Conservation (phyloP, 1,140 invertebrate species). For the Cotesia chilonis region DNA sequence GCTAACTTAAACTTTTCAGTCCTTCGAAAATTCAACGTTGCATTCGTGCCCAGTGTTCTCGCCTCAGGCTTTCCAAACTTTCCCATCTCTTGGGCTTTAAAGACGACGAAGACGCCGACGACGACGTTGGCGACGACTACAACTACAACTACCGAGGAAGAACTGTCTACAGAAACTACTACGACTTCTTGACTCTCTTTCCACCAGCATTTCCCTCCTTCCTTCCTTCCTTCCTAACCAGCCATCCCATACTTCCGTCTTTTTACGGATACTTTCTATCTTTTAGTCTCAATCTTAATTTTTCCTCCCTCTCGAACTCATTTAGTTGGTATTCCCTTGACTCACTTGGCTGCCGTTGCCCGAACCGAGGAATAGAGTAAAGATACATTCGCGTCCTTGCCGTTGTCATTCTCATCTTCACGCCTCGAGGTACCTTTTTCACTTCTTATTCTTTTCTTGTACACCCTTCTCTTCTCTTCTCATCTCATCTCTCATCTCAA, state of each 20-base stretch:
- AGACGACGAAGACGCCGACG: constrained; percentile 22
- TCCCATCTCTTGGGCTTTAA: constrained; percentile 36
- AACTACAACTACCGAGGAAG: constrained; percentile 26
- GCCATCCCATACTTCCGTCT: neutral
- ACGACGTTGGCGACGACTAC: constrained; percentile 5
- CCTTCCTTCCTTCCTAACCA: constrained; percentile 7
- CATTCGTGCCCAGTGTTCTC: neutral
- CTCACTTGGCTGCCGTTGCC: constrained; percentile 8
- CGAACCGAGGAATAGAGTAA: neutral
- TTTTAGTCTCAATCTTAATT: neutral
- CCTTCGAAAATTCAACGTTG: constrained; percentile 33
- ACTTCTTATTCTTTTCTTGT: neutral
- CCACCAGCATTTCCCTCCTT: constrained; percentile 2
- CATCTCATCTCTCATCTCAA: neutral
- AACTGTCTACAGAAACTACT: constrained; percentile 11
- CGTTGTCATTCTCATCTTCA: constrained; percentile 28
- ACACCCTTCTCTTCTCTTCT: neutral
- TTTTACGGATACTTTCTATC: constrained; percentile 13
- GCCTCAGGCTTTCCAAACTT: constrained; percentile 35
- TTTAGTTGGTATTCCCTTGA: constrained; percentile 34
- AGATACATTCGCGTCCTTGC: too few species aligned
- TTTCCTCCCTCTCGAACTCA: constrained; percentile 12
- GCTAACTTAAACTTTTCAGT: constrained; percentile 34
- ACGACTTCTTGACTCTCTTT: constrained; percentile 24
- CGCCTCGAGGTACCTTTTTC: constrained; percentile 13